Conservation (phyloP, 2,113 vertebrate genomes). For the Heptranchias perlo region DNA sequence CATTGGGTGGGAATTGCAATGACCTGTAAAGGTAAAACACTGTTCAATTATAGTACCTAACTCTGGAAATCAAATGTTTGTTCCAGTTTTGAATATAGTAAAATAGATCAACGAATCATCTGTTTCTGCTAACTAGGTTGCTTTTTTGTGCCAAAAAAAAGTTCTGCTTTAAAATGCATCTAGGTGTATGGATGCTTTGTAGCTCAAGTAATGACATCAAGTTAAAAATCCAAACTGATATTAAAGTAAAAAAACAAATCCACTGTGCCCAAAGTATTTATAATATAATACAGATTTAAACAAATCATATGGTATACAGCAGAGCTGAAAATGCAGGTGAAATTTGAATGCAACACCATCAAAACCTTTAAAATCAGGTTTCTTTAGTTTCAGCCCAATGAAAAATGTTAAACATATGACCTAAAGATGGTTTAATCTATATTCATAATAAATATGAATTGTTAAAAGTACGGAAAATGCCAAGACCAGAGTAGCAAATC, state of each 20-base stretch:
- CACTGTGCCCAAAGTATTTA: not conserved
- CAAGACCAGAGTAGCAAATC: not conserved
- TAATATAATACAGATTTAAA: not conserved
- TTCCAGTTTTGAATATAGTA: conserved; percentile 20
- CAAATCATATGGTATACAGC: not conserved
- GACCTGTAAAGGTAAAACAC: conserved; percentile 20
- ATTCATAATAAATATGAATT: conserved; percentile 33
- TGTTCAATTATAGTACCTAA: conserved; percentile 33
- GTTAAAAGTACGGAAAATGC: conserved; percentile 16
- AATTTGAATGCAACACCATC: not conserved
- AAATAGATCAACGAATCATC: conserved; percentile 14
- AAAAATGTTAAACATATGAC: not conserved
- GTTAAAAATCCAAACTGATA: conserved; percentile 14
- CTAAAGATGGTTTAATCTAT: not conserved
- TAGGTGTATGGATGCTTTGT: not conserved
- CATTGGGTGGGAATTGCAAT: conserved; percentile 35
- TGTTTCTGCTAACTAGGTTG: conserved; percentile 5
- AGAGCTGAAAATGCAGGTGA: not conserved
- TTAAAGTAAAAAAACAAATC: conserved; percentile 6
- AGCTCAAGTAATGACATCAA: conserved; percentile 24
- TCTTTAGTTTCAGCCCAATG: not conserved
- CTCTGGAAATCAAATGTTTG: conserved; percentile 1
- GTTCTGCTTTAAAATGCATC: not conserved
- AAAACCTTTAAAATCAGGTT: conserved; percentile 19
- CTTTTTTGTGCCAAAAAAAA: not conserved